Conservation (phyloP, 2,888 invertebrate genomes). For the Thymelicus lineola region DNA sequence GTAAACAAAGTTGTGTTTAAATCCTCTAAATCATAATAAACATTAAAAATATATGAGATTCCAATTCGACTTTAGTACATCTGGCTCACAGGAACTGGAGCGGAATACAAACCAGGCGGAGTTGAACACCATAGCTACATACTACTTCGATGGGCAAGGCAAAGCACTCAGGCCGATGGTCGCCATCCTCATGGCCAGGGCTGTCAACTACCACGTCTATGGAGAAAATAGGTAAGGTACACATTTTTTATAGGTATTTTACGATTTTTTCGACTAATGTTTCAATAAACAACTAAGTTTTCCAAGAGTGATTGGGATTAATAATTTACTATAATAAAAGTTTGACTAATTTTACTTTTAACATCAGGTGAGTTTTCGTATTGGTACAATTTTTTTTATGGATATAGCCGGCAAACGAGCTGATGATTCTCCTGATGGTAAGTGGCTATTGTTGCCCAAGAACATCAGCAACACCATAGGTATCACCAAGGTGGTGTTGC, state of each 20-base stretch:
- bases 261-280: too few relatives aligned
- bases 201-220: conserved; percentile 95
- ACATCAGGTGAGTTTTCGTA: too few relatives aligned
- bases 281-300: background rate
- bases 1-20: too few relatives aligned
- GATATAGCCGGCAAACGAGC: too few relatives aligned
- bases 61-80: conserved; percentile 67
- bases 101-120: conserved; percentile 93
- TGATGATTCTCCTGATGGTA: too few relatives aligned
- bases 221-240: conserved; percentile 91
- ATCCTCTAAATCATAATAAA: background rate
- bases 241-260: background rate
- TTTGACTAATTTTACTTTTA: too few relatives aligned
- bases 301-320: background rate
- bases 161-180: conserved; percentile 98
- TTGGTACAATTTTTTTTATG: too few relatives aligned
- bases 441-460: too few relatives aligned
- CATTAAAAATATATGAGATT: conserved; percentile 12
- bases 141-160: conserved; percentile 99
- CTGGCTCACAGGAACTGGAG: conserved; percentile 87
- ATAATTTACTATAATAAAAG: too few relatives aligned
- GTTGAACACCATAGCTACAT: conserved; percentile 96
- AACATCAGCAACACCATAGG: too few relatives aligned
- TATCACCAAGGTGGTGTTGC: too few relatives aligned
- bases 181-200: conserved; percentile 96